phyloP scores from a whole-genome alignment of 2,888 invertebrate genomes.

The Nezara viridula region DNA sequence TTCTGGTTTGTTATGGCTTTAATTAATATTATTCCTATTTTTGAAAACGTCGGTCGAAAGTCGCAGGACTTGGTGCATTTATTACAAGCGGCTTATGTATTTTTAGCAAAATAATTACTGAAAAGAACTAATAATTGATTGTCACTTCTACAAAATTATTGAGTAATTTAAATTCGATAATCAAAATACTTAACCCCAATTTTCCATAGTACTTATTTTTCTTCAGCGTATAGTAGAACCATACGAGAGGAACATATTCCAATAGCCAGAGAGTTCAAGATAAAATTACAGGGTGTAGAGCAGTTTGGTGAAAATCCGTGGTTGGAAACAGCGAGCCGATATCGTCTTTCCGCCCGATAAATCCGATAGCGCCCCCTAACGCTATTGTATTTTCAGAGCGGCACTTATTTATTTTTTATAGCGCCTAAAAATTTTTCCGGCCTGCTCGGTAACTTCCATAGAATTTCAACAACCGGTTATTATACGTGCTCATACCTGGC shows the following conservation, averaged over 20 bases:
- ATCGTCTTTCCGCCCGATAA: constrained; percentile 19
- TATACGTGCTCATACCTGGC: neutral
- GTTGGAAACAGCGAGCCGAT: neutral
- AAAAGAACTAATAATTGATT: no score
- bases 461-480: neutral
- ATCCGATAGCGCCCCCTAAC: neutral
- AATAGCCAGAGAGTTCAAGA: neutral
- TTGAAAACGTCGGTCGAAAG: no score
- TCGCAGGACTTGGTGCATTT: no score
- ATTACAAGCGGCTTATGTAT: no score
- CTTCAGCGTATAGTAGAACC: neutral
- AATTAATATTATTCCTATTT: no score
- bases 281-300: no score
- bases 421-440: neutral
- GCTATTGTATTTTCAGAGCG: neutral
- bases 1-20: no score
- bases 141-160: no score
- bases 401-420: constrained; percentile 12
- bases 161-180: neutral
- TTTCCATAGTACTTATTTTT: neutral
- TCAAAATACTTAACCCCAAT: neutral
- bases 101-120: no score
- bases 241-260: neutral
- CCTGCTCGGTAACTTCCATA: neutral
- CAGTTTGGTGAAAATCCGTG: constrained; percentile 29